Conservation (phyloP, 2,888 invertebrate genomes). For the Slavum lentiscoides region DNA sequence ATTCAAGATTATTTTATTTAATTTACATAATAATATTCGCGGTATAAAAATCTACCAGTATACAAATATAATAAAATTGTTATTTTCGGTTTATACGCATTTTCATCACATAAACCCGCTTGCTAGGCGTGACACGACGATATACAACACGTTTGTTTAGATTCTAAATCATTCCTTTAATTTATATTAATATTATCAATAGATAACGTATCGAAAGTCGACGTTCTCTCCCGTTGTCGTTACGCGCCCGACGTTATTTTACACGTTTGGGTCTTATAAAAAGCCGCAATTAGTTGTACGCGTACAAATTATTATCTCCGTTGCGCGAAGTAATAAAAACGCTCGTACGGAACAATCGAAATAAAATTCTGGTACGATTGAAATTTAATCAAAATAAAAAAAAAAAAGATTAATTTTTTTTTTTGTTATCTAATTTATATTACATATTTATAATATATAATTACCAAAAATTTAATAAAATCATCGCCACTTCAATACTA, state of each 20-base stretch:
- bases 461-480: slow-evolving; percentile 11
- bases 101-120: not conserved
- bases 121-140: not conserved
- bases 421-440: slow-evolving; percentile 15
- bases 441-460: slow-evolving; percentile 6
- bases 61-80: slow-evolving; percentile 50
- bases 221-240: not conserved
- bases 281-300: slow-evolving; percentile 9
- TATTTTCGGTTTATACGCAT: slow-evolving; percentile 15
- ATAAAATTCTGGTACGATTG: not conserved
- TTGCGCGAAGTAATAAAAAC: slow-evolving; percentile 6
- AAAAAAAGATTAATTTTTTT: not conserved
- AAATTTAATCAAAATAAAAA: not conserved
- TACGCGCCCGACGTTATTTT: slow-evolving; percentile 2
- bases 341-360: slow-evolving; percentile 25
- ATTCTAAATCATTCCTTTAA: slow-evolving; percentile 32
- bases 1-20: slow-evolving; percentile 39
- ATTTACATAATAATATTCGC: slow-evolving; percentile 41
- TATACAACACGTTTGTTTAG: slow-evolving; percentile 33
- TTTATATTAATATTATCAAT: not conserved
- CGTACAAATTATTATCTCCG: not conserved
- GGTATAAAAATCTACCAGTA: slow-evolving; percentile 49
- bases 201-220: slow-evolving; percentile 28
- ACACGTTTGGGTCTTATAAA: not conserved
- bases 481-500: not conserved